Evolutionary conservation across 2,888 invertebrate species (phyloP), one percentile per base, ranked within the genome.

Genomic region (Campoplex capitator): DNA sequence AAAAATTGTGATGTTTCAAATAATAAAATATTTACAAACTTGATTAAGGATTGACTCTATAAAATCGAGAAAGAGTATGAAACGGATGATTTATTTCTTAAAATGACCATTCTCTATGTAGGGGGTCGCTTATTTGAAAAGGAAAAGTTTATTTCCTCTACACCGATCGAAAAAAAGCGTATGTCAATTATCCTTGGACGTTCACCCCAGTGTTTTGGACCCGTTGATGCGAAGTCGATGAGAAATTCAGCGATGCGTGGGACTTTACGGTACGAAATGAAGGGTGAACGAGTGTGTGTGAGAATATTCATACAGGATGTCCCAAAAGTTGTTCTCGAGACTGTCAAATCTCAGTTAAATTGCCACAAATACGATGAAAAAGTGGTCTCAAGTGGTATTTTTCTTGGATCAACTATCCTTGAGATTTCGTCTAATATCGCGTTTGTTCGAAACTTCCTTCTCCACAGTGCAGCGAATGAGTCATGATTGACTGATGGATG

Each of bases 241-340:
- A 85, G 85, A 82, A 78, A 77, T 77, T 78, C 83, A 82, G 32
- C 74, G 80, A 73, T 71, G 82, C 84, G 78, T 84, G 73, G 68
- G 71, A 58, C 51, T 80, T 56, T n/a, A 58, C 82, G 42, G 81
- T 32, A 74, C 38, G 73, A 62, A 48, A 82, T 73, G 58, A 67
- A 81, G 45, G 51, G 74, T 54, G 32, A 54, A 58, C 58, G 67
- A 48, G n/a, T 62, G 81, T 11, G 58, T 78, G 28, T 68, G 48
- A 48, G 35, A 67, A 28, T 51, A 35, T 77, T 8, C 48, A 65
- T 67, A 67, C 67, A 51, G 58, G 58, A 62, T 62, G 32, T 62
- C 58, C 58, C 32, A 62, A 62, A 62, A 62, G 58, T 62, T 13
- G 13, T 13, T 28, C 13, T 62, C 16, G 16, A 13, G 16, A 32